Conservation (phyloP, 2,113 vertebrate genomes). For the Protomyctophum bolini region DNA sequence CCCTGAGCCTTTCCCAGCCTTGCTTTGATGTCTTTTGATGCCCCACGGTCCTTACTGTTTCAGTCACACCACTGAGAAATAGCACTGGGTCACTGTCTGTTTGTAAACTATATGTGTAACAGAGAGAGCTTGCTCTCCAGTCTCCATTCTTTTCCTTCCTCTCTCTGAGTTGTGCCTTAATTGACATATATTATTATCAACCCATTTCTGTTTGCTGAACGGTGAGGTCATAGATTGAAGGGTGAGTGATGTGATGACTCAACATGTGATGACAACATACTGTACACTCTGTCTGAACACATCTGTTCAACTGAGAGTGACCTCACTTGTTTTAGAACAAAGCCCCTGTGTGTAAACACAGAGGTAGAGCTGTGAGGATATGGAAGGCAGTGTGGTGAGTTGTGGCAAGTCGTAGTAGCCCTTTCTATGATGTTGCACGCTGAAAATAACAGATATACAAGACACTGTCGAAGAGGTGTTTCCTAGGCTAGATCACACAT, state of each 20-base stretch:
- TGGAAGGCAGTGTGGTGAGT: too few species aligned
- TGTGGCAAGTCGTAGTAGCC: too few species aligned
- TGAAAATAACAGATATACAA: neutral
- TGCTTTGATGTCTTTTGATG: too few species aligned
- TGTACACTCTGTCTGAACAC: neutral
- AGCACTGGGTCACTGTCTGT: neutral
- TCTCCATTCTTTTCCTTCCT: neutral
- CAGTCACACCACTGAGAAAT: too few species aligned
- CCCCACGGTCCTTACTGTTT: too few species aligned
- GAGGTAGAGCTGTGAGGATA: neutral
- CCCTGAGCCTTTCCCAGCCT: too few species aligned
- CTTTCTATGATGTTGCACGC: too few species aligned
- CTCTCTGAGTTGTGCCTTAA: neutral
- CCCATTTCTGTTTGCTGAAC: constrained; percentile 27
- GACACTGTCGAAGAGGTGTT: neutral
- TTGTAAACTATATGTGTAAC: neutral
- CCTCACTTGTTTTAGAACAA: constrained; percentile 30
- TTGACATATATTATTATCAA: constrained; percentile 15
- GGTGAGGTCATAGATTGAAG: constrained; percentile 22
- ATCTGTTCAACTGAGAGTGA: constrained; percentile 10
- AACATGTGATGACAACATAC: too few species aligned
- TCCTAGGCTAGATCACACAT: neutral
- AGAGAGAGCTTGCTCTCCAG: too few species aligned
- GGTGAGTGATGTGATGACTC: constrained; percentile 20
- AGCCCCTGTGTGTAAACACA: neutral